phyloP scores from a whole-genome alignment of 2,888 invertebrate species.

The Biston stratarius region DNA sequence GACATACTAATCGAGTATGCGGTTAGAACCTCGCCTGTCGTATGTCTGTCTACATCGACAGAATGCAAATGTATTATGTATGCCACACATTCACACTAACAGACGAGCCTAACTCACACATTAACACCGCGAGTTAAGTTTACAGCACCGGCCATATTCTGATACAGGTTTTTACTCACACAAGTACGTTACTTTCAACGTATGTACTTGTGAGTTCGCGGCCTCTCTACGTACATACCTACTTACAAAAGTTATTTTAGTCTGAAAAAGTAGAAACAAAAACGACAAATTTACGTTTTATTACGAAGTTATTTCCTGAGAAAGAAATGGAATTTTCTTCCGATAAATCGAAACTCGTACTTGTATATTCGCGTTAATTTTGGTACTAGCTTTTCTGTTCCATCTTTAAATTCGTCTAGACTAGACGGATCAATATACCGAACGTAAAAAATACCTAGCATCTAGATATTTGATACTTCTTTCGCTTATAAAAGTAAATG shows the following conservation, averaged over 20 bases:
- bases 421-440: conserved; percentile 7
- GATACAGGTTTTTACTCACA: conserved; percentile 58
- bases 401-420: conserved; percentile 11
- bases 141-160: conserved; percentile 42
- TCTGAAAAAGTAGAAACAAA: conserved; percentile 13
- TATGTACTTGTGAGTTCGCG: conserved; percentile 60
- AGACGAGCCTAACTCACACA: conserved; percentile 39
- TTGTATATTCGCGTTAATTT: not conserved
- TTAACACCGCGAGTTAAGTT: conserved; percentile 42
- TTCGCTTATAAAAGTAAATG: not conserved
- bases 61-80: conserved; percentile 70
- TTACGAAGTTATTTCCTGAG: not conserved
- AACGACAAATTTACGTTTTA: not conserved
- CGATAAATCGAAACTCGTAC: not conserved
- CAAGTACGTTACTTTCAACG: conserved; percentile 41
- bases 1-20: conserved; percentile 77
- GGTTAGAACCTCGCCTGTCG: conserved; percentile 55
- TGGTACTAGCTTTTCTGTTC: not conserved
- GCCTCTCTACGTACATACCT: conserved; percentile 57
- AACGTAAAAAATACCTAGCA: not conserved
- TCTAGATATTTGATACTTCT: not conserved
- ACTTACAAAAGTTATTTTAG: conserved; percentile 48
- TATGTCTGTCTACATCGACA: conserved; percentile 63
- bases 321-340: not conserved
- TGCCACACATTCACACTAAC: conserved; percentile 49